phyloP scores from a whole-genome alignment of 2,797 vertebrate genomes.

The Gephyroberyx darwinii region DNA sequence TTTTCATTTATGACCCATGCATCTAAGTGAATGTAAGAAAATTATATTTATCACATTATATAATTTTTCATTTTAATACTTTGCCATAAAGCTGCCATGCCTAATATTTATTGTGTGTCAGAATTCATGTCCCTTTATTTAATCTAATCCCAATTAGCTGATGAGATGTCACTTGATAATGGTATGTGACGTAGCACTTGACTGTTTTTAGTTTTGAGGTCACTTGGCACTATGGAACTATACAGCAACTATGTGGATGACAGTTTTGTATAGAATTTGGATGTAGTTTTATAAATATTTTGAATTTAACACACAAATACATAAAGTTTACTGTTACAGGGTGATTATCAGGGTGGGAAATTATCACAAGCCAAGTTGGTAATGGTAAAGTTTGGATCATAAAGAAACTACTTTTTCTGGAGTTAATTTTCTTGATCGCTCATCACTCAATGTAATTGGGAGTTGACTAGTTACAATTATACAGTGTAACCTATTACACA shows the following conservation, averaged over 20 bases:
- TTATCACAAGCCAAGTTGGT: background rate
- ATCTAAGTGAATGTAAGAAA: conserved; percentile 16
- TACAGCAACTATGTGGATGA: background rate
- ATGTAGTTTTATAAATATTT: background rate
- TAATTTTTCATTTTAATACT: background rate
- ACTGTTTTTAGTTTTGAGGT: background rate
- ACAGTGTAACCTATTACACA: background rate
- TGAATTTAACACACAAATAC: conserved; percentile 5
- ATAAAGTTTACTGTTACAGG: background rate
- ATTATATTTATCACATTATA: conserved; percentile 9
- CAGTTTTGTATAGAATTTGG: background rate
- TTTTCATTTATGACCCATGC: background rate
- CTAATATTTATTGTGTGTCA: conserved; percentile 19
- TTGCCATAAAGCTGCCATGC: conserved; percentile 6
- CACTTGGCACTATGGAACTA: background rate
- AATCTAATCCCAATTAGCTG: conserved; percentile 1
- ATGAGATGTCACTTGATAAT: background rate
- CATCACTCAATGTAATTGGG: conserved; percentile 13
- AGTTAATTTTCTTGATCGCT: background rate
- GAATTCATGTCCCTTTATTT: conserved; percentile 6
- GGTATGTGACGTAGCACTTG: conserved; percentile 17
- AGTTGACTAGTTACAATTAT: background rate
- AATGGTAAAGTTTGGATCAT: conserved; percentile 5
- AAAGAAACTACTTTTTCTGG: background rate
- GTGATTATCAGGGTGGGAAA: background rate